These are phyloP conservation scores for Hirundo rustica DNA, from an alignment of 2,797 vertebrate genomes.

Conservation along the genomic window DNA sequence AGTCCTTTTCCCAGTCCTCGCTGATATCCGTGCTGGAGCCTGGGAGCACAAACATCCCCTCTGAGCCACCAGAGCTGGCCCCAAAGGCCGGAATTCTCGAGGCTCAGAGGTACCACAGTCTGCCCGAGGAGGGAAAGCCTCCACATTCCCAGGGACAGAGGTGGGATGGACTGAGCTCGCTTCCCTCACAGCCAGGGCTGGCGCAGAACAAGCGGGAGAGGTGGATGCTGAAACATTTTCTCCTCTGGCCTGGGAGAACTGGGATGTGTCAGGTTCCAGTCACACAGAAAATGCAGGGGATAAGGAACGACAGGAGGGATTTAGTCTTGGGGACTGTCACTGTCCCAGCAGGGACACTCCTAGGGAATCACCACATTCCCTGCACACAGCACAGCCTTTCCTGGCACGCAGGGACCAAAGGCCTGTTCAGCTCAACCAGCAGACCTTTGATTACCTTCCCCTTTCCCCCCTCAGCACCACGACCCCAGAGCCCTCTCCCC, in stretches of 20 bases:
- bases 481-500: neutral
- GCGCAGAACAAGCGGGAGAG: neutral
- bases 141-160: too few species aligned
- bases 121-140: neutral
- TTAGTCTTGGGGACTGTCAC: rapidly evolving
- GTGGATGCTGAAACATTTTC: neutral
- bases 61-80: neutral
- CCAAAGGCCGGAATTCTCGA: neutral
- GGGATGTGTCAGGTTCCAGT: neutral
- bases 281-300: neutral
- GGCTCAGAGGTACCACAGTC: neutral
- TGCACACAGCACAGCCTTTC: neutral
- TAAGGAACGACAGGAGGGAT: neutral
- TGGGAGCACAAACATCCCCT: constrained; percentile 31
- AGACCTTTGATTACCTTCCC: neutral
- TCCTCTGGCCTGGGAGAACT: neutral
- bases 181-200: neutral
- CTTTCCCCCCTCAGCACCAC: neutral
- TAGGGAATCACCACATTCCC: neutral
- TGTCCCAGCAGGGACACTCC: neutral
- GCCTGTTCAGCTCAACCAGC: neutral
- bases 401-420: neutral
- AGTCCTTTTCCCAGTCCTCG: constrained; percentile 99
- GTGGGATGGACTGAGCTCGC: rapidly evolving
- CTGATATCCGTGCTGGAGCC: constrained; percentile 96